Conservation (phyloP, 2,888 invertebrate species). For the Brenthis ino region DNA sequence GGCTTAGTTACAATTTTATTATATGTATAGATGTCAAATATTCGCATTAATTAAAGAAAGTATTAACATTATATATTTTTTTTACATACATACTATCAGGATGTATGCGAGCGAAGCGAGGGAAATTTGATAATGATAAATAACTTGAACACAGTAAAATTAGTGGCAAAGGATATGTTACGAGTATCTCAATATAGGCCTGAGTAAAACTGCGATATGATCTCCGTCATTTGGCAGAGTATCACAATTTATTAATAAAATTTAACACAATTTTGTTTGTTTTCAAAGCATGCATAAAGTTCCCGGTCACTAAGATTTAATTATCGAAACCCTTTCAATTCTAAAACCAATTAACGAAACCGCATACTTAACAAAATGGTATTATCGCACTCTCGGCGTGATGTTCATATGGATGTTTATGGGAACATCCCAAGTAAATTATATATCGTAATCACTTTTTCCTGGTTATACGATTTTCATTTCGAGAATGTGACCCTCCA, state of each 20-base stretch:
- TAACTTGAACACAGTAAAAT: too few species aligned
- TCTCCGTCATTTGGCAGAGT: too few species aligned
- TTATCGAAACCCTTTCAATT: slow-evolving; percentile 14
- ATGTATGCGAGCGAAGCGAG: too few species aligned
- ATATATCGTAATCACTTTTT: neutral
- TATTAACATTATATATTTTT: too few species aligned
- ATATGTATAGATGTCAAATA: too few species aligned
- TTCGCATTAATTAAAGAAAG: too few species aligned
- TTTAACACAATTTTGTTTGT: neutral
- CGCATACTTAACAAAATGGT: slow-evolving; percentile 5
- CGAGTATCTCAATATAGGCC: too few species aligned
- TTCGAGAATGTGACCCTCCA: slow-evolving; percentile 1
- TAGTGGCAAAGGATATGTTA: too few species aligned
- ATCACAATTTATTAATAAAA: neutral
- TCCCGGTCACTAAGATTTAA: slow-evolving; percentile 4
- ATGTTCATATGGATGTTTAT: slow-evolving; percentile 5
- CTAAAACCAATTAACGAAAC: slow-evolving; percentile 16
- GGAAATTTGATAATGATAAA: too few species aligned
- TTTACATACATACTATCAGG: too few species aligned
- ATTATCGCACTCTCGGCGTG: slow-evolving; percentile 12
- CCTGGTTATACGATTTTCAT: neutral
- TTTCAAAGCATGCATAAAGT: neutral
- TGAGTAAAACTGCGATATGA: too few species aligned
- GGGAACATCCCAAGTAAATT: slow-evolving; percentile 4
- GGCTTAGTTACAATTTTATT: too few species aligned